Conservation (phyloP, 2,113 vertebrate genomes). For the Eurypyga helias region DNA sequence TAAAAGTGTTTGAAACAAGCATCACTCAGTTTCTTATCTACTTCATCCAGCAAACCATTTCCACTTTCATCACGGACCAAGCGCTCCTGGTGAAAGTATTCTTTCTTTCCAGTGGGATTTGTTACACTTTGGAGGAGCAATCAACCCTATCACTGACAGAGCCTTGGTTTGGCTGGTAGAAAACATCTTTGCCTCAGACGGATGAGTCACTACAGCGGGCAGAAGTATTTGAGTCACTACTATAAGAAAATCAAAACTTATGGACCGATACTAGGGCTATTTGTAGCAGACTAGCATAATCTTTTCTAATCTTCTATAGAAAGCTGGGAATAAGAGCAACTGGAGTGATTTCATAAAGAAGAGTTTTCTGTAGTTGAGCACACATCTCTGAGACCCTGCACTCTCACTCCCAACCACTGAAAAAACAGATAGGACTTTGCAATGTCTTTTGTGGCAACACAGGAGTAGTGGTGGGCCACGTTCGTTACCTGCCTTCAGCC, state of each 20-base stretch:
- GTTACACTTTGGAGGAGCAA: background rate
- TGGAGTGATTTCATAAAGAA: background rate
- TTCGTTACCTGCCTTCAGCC: background rate
- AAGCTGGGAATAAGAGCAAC: background rate
- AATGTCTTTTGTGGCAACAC: background rate
- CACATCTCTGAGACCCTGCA: background rate
- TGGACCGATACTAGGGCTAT: background rate
- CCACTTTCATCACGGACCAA: conserved; percentile 21
- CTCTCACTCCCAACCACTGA: background rate
- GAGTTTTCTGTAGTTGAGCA: background rate
- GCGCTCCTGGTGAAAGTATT: background rate
- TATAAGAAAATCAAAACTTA: background rate
- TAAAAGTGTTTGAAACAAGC: conserved; percentile 1
- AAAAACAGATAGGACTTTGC: background rate
- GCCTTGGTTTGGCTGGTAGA: background rate
- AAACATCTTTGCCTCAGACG: background rate
- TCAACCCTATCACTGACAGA: conserved; percentile 4
- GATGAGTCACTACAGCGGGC: conserved; percentile 7
- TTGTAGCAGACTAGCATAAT: background rate
- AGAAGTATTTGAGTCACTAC: background rate
- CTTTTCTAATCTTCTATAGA: background rate
- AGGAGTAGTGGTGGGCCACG: background rate
- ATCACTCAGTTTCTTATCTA: conserved; percentile 31
- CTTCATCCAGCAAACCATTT: conserved; percentile 54
- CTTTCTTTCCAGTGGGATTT: conserved; percentile 34